Conservation (phyloP, 2,888 invertebrate genomes). For the Rhamnusium bicolor region DNA sequence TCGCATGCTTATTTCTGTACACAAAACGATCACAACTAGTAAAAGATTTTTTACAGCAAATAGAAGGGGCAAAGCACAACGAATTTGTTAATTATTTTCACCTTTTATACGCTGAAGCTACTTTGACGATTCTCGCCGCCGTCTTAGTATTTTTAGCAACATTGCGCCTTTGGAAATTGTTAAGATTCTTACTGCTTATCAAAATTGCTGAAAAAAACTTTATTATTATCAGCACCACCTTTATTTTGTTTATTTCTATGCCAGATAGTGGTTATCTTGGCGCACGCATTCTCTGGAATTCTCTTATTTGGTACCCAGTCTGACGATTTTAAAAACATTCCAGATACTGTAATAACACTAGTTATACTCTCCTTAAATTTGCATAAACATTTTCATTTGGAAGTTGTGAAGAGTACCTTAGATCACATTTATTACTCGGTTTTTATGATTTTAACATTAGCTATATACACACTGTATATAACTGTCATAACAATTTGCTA, state of each 20-base stretch:
- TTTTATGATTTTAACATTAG: constrained; percentile 51
- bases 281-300: constrained; percentile 41
- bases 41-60: constrained; percentile 42
- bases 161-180: constrained; percentile 61
- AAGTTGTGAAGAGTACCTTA: constrained; percentile 36
- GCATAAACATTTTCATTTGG: constrained; percentile 42
- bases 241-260: constrained; percentile 52
- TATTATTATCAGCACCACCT: constrained; percentile 48
- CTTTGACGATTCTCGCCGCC: constrained; percentile 54
- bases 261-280: constrained; percentile 48
- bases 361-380: constrained; percentile 52
- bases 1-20: constrained; percentile 52
- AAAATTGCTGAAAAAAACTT: constrained; percentile 60
- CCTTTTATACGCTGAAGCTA: constrained; percentile 54
- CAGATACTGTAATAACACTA: constrained; percentile 45
- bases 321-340: constrained; percentile 48
- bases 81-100: constrained; percentile 61
- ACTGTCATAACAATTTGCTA: constrained; percentile 57
- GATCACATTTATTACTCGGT: constrained; percentile 48
- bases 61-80: constrained; percentile 57
- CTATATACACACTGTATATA: constrained; percentile 51
- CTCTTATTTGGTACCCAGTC: constrained; percentile 39
- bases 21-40: constrained; percentile 47
- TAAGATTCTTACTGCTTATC: constrained; percentile 60
- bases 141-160: constrained; percentile 60